A percentile compares a stretch with the other conserved stretches of the same genome.
phyloP scores from a whole-genome alignment of 2,888 invertebrate genomes.

The Caenorhabditis sp. region DNA sequence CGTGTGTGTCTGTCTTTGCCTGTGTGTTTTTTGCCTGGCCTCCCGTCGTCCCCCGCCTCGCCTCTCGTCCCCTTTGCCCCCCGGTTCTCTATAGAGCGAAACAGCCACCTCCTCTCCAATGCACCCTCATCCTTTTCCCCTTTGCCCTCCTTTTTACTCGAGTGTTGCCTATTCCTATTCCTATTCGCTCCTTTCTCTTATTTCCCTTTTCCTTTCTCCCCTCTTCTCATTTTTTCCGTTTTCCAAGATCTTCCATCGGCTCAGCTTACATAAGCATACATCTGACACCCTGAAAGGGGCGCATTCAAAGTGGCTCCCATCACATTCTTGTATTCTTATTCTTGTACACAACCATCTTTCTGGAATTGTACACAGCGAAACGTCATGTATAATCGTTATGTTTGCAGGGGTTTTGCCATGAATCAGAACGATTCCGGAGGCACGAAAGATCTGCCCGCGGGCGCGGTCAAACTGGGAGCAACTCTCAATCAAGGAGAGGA shows the following conservation, averaged over 20 bases:
- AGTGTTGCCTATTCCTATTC: constrained; percentile 36
- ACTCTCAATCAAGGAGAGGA: constrained; percentile 48
- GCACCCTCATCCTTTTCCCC: constrained; percentile 4
- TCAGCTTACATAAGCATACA: constrained; percentile 18
- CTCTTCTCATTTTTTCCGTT: background rate
- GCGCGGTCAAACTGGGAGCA: constrained; percentile 39
- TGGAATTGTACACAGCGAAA: too few species aligned
- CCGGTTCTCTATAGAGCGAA: constrained; percentile 43
- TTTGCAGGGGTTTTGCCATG: constrained; percentile 12
- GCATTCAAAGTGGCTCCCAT: background rate
- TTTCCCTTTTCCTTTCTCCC: background rate
- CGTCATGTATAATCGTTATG: too few species aligned
- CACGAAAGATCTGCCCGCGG: background rate
- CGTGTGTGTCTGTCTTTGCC: background rate
- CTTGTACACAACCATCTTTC: too few species aligned
- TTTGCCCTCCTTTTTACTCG: constrained; percentile 15
- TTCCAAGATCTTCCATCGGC: background rate
- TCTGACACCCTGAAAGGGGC: background rate
- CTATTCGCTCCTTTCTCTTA: constrained; percentile 23
- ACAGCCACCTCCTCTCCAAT: constrained; percentile 20
- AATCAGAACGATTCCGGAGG: background rate
- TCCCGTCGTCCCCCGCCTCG: constrained; percentile 1
- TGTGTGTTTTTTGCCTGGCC: constrained; percentile 15
- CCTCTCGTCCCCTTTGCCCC: background rate
- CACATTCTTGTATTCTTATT: background rate